Evolutionary conservation across 2,113 vertebrate genomes (phyloP), one percentile per base, ranked within the genome.

Genomic region (Neolamprologus sp.): DNA sequence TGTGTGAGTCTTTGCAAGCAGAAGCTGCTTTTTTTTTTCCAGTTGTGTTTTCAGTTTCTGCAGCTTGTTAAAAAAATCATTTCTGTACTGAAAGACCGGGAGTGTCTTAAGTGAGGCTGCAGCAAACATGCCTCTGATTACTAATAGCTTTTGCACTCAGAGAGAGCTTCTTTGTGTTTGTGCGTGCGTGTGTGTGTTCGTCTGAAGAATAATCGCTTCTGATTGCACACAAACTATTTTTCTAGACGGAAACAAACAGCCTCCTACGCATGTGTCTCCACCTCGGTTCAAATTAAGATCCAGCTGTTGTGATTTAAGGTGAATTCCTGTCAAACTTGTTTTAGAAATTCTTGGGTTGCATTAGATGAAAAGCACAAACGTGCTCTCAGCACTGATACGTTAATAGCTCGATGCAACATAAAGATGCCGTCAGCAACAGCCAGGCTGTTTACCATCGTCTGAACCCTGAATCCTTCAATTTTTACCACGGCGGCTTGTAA

Each of bases 61-160:
- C 68, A 23, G 47, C 49, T 78, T 78, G 73, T 78, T 78, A 19
- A 78, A 78, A 49, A 13, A 51, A 85, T 84, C 30, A 7, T 33
- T 21, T 21, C 49, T 3, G 9, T 55, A 17, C n/a, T 82, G 73
- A 91, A 53, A 65, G 14, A 73, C 10, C 17, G 0, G 1, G 42
- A 78, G 40, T 68, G 68, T 85, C 49, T 80, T n/a, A 19, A 89
- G 89, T 9, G 84, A 87, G 51, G 68, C 85, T 75, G 84, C 79
- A 88, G 87, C 87, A 87, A 82, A 90, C 54, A 9, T 30, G 84
- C 23, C 19, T 86, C 71, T 84, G 84, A 79, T 65, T 84, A 78
- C 84, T 91, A 90, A 93, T 86, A 51, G 84, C 81, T 42, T 21
- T 2, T 81, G 45, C 26, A 14, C 26, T 60, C 42, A 65, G 68